Evolutionary conservation across 2,888 invertebrate species (phyloP).

Genomic region (Spilarctia lutea): DNA sequence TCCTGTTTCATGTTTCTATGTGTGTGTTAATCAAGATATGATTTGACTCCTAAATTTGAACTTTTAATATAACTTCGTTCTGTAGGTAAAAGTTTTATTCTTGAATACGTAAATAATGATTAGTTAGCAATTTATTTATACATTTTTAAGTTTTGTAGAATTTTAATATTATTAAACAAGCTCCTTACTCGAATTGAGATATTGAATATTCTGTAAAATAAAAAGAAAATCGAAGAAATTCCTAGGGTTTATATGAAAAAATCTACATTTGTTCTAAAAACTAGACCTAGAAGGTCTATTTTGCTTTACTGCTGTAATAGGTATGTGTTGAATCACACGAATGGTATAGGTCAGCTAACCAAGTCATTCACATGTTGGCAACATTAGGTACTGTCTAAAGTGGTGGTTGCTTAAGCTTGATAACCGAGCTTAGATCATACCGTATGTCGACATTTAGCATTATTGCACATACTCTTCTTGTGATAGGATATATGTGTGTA

Average conservation of each 20-base stretch:
- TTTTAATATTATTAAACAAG: too few relatives aligned
- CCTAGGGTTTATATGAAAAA: neutral
- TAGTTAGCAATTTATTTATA: neutral
- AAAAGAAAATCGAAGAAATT: neutral
- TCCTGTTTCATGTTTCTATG: neutral
- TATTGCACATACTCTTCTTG: conserved; percentile 27
- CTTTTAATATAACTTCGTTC: neutral
- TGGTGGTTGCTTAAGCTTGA: conserved; percentile 35
- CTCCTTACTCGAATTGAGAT: too few relatives aligned
- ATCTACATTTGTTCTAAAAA: neutral
- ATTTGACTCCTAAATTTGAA: neutral
- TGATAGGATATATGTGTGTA: neutral
- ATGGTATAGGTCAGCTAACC: conserved; percentile 21
- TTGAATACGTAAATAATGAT: neutral
- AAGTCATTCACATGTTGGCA: conserved; percentile 13
- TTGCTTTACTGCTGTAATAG: neutral
- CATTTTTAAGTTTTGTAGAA: too few relatives aligned
- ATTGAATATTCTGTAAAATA: too few relatives aligned
- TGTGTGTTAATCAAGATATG: neutral
- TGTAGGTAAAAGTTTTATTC: neutral
- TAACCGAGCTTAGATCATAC: conserved; percentile 30
- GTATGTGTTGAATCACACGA: neutral
- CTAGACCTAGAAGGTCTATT: too few relatives aligned
- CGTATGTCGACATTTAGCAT: conserved; percentile 35
- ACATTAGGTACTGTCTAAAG: conserved; percentile 12